phyloP scores from a whole-genome alignment of 2,888 invertebrate species.

The Torymus tubicola region DNA sequence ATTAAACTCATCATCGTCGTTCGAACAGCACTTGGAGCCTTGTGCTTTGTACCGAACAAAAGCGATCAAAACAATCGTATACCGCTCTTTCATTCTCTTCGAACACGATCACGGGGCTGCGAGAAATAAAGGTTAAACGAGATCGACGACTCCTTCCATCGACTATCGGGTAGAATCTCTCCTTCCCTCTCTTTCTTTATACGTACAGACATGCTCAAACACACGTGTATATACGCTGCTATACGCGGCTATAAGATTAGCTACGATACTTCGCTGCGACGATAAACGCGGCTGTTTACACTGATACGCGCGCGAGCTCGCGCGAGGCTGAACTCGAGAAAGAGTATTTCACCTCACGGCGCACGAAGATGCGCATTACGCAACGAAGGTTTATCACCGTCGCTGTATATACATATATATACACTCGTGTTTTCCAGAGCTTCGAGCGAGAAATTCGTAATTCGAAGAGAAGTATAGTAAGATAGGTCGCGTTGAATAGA shows the following conservation, averaged over 20 bases:
- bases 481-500: no score
- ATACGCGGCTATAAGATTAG: slow-evolving; percentile 1
- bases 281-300: slow-evolving; percentile 14
- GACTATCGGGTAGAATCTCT: slow-evolving; percentile 20
- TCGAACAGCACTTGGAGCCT: no score
- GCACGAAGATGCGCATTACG: slow-evolving; percentile 4
- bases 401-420: no score
- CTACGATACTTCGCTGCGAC: slow-evolving; percentile 1
- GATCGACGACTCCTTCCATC: slow-evolving; percentile 42
- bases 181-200: neutral
- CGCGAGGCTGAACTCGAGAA: neutral
- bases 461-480: no score
- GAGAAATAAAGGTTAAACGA: slow-evolving; percentile 43
- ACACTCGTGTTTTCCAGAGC: neutral
- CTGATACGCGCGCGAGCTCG: slow-evolving; percentile 28
- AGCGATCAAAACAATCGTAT: no score
- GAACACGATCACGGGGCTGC: no score
- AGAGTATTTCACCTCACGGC: neutral
- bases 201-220: neutral
- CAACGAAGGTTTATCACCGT: slow-evolving; percentile 27
- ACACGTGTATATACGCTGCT: neutral
- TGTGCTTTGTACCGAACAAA: no score
- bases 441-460: no score
- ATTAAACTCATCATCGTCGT: no score
- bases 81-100: no score